phyloP scores from a whole-genome alignment of 2,797 vertebrate species.

The Sebastes nivosus region DNA sequence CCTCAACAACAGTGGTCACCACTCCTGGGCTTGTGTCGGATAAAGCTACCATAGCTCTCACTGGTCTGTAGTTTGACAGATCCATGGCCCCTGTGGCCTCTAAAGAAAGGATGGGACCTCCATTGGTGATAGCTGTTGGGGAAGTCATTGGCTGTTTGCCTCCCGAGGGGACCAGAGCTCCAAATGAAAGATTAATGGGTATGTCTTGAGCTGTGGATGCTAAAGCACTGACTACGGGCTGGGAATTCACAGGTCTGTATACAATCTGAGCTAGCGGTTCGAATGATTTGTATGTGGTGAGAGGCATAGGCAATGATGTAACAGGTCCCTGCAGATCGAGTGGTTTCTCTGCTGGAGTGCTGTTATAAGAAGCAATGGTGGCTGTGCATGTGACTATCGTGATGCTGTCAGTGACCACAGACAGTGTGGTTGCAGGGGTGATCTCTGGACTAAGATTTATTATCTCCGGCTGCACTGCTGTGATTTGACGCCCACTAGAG shows the following conservation, averaged over 20 bases:
- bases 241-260: slow-evolving; percentile 81
- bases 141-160: slow-evolving; percentile 80
- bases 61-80: slow-evolving; percentile 92
- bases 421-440: slow-evolving; percentile 81
- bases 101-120: slow-evolving; percentile 77
- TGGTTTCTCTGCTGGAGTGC: slow-evolving; percentile 85
- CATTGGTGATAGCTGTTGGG: slow-evolving; percentile 81
- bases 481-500: slow-evolving; percentile 84
- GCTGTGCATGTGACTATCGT: slow-evolving; percentile 89
- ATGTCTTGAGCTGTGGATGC: slow-evolving; percentile 68
- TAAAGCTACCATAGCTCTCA: slow-evolving; percentile 90
- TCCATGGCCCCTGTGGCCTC: slow-evolving; percentile 90
- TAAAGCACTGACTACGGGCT: slow-evolving; percentile 58
- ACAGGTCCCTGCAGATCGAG: slow-evolving; percentile 85
- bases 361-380: slow-evolving; percentile 85
- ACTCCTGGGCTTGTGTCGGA: slow-evolving; percentile 86
- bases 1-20: slow-evolving; percentile 91
- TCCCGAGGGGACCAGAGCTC: slow-evolving; percentile 78
- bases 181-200: slow-evolving; percentile 94
- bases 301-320: slow-evolving; percentile 86
- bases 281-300: slow-evolving; percentile 88
- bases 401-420: slow-evolving; percentile 85
- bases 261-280: slow-evolving; percentile 87
- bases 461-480: slow-evolving; percentile 92
- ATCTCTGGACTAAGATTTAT: slow-evolving; percentile 92